A percentile compares a stretch with the other conserved stretches of the same genome.
Conservation (phyloP, 2,797 vertebrate species). For the Eleutherodactylus coqui region DNA sequence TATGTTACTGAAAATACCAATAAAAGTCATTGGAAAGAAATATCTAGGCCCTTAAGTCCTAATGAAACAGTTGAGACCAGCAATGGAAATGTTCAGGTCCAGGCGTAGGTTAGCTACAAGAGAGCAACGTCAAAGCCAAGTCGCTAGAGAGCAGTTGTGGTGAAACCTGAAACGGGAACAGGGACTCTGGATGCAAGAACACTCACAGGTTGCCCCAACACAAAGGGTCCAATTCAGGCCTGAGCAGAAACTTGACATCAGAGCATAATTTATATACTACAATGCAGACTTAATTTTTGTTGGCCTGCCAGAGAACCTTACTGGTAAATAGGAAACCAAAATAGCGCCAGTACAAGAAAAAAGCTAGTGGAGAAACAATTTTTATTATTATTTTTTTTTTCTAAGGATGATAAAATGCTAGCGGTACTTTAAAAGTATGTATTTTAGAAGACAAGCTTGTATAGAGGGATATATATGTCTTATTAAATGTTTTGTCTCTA, state of each 20-base stretch:
- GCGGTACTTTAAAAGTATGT: no score
- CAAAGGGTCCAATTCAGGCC: background rate
- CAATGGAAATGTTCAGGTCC: background rate
- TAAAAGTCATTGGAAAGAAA: no score
- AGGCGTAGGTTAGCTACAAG: background rate
- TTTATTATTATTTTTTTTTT: no score
- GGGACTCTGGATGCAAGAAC: background rate
- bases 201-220: background rate
- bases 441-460: no score
- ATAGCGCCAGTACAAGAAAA: no score
- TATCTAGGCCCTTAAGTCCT: no score
- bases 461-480: no score
- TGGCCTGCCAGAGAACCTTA: background rate
- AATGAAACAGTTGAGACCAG: background rate
- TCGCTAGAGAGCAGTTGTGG: background rate
- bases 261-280: background rate
- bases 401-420: no score
- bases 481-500: background rate
- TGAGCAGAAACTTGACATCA: no score
- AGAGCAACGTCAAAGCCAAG: background rate
- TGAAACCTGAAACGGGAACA: background rate
- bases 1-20: no score
- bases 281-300: background rate
- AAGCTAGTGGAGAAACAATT: no score
- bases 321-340: no score